Conservation (phyloP, 2,113 vertebrate genomes). For the Lucifuga dentata region DNA sequence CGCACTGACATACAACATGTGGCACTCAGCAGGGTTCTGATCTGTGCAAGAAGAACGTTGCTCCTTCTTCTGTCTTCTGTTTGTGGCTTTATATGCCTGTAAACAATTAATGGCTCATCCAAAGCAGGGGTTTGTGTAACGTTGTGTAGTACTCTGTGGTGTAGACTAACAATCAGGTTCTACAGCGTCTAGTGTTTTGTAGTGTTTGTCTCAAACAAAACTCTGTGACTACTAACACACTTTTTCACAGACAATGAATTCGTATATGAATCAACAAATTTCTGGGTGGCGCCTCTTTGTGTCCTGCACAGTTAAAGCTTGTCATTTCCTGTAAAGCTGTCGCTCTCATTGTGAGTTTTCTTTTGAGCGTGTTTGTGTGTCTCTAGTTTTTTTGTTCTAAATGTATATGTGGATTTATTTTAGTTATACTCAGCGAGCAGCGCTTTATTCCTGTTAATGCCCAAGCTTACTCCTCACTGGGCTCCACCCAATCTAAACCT, state of each 20-base stretch:
- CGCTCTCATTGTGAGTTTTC: constrained; percentile 50
- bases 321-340: constrained; percentile 50
- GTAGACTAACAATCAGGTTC: constrained; percentile 13
- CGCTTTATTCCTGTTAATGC: constrained; percentile 52
- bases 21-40: no score
- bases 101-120: no score
- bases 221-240: background rate
- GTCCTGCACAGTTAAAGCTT: constrained; percentile 33
- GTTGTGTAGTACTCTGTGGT: constrained; percentile 8
- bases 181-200: background rate
- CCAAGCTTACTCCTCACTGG: constrained; percentile 59
- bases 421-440: constrained; percentile 55
- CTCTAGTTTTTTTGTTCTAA: constrained; percentile 30
- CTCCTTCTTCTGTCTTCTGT: constrained; percentile 1
- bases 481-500: constrained; percentile 72
- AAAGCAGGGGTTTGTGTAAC: no score
- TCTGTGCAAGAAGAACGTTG: background rate
- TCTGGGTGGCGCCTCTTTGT: constrained; percentile 51
- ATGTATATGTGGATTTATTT: constrained; percentile 53
- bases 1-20: background rate
- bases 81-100: no score
- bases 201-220: background rate
- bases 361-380: constrained; percentile 46
- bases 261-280: constrained; percentile 34
- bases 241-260: constrained; percentile 12